Conservation (phyloP, 2,113 vertebrate species). For the Telmatochromis sp. region DNA sequence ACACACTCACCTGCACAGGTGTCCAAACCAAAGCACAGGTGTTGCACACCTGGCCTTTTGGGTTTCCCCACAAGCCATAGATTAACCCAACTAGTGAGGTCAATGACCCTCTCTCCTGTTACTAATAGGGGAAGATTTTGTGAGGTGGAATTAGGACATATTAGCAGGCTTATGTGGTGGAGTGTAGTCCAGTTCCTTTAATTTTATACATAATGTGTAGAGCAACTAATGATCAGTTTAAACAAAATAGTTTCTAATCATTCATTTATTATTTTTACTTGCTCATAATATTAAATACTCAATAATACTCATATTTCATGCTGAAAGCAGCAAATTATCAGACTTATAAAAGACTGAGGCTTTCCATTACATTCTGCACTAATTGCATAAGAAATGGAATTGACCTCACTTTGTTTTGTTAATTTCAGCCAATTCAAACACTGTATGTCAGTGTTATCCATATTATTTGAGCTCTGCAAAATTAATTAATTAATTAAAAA, state of each 20-base stretch:
- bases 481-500: not conserved
- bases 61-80: constrained; percentile 19
- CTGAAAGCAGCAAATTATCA: not conserved
- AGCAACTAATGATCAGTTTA: not conserved
- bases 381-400: not conserved
- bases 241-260: not conserved
- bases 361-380: not conserved
- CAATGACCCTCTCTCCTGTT: constrained; percentile 39
- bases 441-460: not conserved
- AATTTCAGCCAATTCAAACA: not conserved
- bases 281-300: not conserved
- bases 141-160: constrained; percentile 21
- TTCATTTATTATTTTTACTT: not conserved
- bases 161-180: not conserved
- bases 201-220: not conserved
- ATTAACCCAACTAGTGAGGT: constrained; percentile 34
- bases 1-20: constrained; percentile 24
- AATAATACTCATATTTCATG: not conserved
- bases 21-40: constrained; percentile 45
- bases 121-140: constrained; percentile 5
- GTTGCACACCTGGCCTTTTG: constrained; percentile 59
- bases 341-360: not conserved
- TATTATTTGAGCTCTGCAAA: not conserved
- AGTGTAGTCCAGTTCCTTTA: not conserved
- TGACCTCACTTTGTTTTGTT: not conserved